phyloP scores from a whole-genome alignment of 2,888 invertebrate genomes.

The Cheilosia impressa region DNA sequence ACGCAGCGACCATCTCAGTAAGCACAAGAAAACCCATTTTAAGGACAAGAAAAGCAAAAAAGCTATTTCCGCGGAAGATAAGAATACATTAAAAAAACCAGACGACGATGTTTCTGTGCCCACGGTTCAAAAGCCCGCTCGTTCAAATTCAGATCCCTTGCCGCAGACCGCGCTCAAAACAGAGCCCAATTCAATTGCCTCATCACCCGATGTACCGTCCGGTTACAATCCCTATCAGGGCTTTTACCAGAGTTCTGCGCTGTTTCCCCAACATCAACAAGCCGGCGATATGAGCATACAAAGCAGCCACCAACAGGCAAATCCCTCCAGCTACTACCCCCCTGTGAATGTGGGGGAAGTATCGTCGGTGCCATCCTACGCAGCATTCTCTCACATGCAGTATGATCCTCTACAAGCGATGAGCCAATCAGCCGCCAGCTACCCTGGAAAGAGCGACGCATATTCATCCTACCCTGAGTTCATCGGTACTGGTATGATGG shows the following conservation, averaged over 20 bases:
- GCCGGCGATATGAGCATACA: constrained; percentile 43
- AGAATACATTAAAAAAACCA: constrained; percentile 76
- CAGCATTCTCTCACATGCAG: constrained; percentile 61
- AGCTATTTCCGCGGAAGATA: constrained; percentile 79
- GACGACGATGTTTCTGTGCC: constrained; percentile 47
- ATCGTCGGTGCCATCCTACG: constrained; percentile 48
- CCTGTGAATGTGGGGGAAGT: constrained; percentile 51
- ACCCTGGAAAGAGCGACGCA: constrained; percentile 57
- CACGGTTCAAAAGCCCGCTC: constrained; percentile 53
- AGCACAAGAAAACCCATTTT: constrained; percentile 94
- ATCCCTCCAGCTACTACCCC: constrained; percentile 60
- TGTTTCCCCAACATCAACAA: constrained; percentile 68
- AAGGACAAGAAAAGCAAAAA: constrained; percentile 83
- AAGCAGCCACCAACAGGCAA: constrained; percentile 46
- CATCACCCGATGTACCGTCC: constrained; percentile 55
- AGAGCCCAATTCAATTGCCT: constrained; percentile 40
- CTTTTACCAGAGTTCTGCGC: constrained; percentile 57
- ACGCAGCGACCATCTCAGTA: constrained; percentile 96
- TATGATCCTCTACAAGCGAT: constrained; percentile 65
- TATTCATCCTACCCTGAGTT: constrained; percentile 71
- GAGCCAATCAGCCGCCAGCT: constrained; percentile 53
- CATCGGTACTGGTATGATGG: constrained; percentile 63
- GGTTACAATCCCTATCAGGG: constrained; percentile 66
- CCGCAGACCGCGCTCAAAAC: constrained; percentile 41
- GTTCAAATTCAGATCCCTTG: constrained; percentile 31